Percentiles rank a stretch among this genome's conserved stretches.
Conservation (phyloP, 2,113 vertebrate species). For the Actenoides lindsayi region DNA sequence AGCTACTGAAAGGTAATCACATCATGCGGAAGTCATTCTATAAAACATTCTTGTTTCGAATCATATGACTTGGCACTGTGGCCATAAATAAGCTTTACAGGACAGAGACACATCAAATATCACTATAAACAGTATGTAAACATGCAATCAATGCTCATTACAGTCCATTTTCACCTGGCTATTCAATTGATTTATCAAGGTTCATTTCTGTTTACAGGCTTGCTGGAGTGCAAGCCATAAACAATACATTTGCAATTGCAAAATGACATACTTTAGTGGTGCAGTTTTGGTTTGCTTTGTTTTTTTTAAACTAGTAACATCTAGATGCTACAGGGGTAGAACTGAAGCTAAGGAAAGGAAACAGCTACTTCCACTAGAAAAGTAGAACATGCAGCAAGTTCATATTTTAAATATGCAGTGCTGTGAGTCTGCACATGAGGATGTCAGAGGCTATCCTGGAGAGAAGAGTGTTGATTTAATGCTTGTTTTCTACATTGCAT, state of each 20-base stretch:
- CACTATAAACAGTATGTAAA: conserved; percentile 10
- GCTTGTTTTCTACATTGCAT: not conserved
- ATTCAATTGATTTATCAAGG: conserved; percentile 18
- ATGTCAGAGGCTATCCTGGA: not conserved
- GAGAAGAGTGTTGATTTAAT: not conserved
- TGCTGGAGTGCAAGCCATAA: not conserved
- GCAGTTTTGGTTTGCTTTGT: rapidly evolving
- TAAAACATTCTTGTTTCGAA: not conserved
- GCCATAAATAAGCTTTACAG: not conserved
- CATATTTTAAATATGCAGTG: not conserved
- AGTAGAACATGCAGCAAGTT: not conserved
- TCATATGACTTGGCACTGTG: not conserved
- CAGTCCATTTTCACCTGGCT: not conserved
- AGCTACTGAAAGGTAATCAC: not conserved
- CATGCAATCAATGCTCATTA: conserved; percentile 25
- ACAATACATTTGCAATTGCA: not conserved
- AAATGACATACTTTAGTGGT: not conserved
- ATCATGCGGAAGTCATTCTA: not conserved
- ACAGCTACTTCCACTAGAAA: not conserved
- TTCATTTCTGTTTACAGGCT: not conserved
- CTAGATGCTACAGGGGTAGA: not conserved
- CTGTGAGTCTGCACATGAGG: not conserved
- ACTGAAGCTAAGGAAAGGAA: not conserved
- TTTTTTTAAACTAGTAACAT: not conserved
- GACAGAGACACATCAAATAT: not conserved